phyloP scores from a whole-genome alignment of 2,797 vertebrate genomes.

The Semotilus atromaculatus region DNA sequence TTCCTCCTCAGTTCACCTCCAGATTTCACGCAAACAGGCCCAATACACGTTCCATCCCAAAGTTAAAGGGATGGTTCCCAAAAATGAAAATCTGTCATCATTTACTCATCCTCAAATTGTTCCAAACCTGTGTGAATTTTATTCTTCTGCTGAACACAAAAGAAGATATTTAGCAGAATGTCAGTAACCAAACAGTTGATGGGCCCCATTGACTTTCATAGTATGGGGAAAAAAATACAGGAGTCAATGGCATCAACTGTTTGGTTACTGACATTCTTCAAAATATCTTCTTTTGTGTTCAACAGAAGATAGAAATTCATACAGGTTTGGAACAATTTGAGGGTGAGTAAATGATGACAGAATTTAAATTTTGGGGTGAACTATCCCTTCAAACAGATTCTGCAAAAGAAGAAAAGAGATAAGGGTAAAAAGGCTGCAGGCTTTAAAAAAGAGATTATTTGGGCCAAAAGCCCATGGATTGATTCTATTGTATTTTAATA shows the following conservation, averaged over 20 bases:
- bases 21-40: conserved; percentile 4
- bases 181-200: neutral
- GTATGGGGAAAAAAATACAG: neutral
- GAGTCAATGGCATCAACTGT: neutral
- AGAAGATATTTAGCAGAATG: neutral
- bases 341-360: neutral
- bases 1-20: conserved; percentile 10
- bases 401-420: conserved; percentile 39
- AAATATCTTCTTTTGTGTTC: neutral
- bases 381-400: conserved; percentile 55
- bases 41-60: conserved; percentile 44
- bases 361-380: neutral
- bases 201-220: neutral
- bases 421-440: conserved; percentile 56
- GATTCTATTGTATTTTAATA: conserved; percentile 81
- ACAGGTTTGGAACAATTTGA: neutral
- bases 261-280: neutral
- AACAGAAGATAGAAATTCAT: neutral
- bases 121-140: neutral
- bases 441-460: conserved; percentile 71
- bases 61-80: conserved; percentile 13
- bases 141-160: neutral
- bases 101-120: neutral
- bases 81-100: neutral
- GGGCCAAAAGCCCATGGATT: conserved; percentile 67